A percentile compares a stretch with the other conserved stretches of the same genome.
Evolutionary conservation across 2,113 vertebrate genomes (phyloP).

Genomic region (Catharus fuscescens): DNA sequence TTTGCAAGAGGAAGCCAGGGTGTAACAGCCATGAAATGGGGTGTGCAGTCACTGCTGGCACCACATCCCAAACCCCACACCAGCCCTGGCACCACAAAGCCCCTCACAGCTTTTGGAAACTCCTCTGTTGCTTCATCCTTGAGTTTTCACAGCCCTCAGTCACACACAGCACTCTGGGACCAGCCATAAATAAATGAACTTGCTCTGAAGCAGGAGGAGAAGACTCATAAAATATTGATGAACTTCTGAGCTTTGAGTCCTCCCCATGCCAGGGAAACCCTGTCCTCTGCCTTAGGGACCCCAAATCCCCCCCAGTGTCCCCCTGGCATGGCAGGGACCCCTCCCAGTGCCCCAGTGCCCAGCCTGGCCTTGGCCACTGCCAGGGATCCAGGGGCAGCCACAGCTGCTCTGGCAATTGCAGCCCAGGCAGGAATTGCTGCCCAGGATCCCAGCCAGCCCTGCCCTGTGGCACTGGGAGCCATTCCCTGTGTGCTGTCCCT

Average conservation of each 20-base stretch:
- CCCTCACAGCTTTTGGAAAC: background rate
- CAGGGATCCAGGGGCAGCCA: background rate
- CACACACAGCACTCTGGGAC: fast-evolving
- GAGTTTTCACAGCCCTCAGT: background rate
- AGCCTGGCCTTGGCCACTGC: background rate
- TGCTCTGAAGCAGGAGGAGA: too few species aligned
- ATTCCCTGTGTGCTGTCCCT: too few species aligned
- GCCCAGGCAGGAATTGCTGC: too few species aligned
- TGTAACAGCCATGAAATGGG: background rate
- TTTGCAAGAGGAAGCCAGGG: conserved; percentile 29
- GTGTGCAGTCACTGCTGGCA: background rate
- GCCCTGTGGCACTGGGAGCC: too few species aligned
- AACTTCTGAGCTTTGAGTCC: background rate
- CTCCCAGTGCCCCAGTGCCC: background rate
- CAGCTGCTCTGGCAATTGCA: background rate
- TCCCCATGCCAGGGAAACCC: background rate
- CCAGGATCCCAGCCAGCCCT: too few species aligned
- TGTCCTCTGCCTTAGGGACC: background rate
- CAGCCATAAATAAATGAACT: too few species aligned
- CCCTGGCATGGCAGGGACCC: background rate
- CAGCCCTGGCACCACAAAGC: background rate
- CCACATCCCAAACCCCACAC: background rate
- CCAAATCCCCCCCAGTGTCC: background rate
- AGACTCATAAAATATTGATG: background rate
- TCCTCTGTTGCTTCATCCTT: background rate